Base-by-base conservation (phyloP, 1,140 invertebrate species). In the Drosophila rhopaloa region DNA sequence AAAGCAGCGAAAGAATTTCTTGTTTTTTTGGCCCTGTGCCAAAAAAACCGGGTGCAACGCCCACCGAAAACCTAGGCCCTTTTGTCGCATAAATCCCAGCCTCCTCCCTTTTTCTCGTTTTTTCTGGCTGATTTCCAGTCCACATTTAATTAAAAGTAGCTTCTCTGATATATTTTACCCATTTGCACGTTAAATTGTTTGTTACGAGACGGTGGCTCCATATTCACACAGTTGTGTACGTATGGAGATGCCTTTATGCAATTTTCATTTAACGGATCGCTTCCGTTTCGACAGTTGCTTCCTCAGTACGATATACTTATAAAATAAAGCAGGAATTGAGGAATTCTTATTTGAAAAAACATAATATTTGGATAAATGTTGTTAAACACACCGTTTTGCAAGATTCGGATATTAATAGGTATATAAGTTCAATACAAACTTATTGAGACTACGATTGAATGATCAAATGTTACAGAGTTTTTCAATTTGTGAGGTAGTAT, bases 121-220 rank as follows among this genome's bases (percentile, higher is more conserved):
- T 43, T 43, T 35, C 19, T 10, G 27, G 37, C 11, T 19, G 9
- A 14, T 67, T 70, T 68, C 65, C 13, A 55, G 54, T 67, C 24
- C 50, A 43, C 61, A 76, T 74, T 61, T 73, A 76, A 76, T 76
- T 76, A 67, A 59, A 76, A 76, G 68, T 74, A 62, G 57, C 66
- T 60, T 63, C 54, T 59, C 48, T 38, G 43, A 38, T 53, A 75
- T 56, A 75, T 75, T 57, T 56, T 56, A 29, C 38, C 37, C 44
- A 56, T 65, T 76, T 66, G 27, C 72, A 48, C 55, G 54, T 59
- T n/a, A 54, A 76, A 43, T 43, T 40, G 35, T 76, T 51, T 65
- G 56, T 24, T 55, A 5, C 29, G 51, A 13, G 24, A n/a, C 35
- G 9, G 16, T 24, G 10, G 40, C 47, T 46, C 5, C n/a, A 43